Base-by-base conservation (phyloP, 2,797 vertebrate genomes). In the Cyclura pinguis region DNA sequence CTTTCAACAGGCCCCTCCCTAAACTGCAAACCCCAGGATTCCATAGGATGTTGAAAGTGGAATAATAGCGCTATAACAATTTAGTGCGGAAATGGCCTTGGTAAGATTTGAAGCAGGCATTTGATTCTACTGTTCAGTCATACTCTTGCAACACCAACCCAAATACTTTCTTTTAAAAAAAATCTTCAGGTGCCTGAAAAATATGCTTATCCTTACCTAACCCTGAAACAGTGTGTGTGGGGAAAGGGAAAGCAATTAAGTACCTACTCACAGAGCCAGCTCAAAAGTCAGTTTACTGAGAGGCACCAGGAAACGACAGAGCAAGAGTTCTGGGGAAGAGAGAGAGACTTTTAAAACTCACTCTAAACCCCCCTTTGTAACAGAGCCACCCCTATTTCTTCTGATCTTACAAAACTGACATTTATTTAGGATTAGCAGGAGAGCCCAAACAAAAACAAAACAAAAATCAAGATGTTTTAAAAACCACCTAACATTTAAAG, bases 391-490 rank as follows among this genome's bases (percentile, higher is more conserved):
- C 0, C 3, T 2, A 8, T 38, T 93, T 64, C 73, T 91, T 94
- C 92, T 95, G 92, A 96, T 95, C 91, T 94, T 91, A 86, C 20
- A 91, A 93, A 94, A 86, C 89, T 0, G 0, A 74, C 86, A 93
- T 94, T 95, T 94, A 84, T 89, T 52, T 13, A 88, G 89, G 90
- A 94, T 95, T 95, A 94, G 91, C 24, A 86, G 89, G 91, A 47
- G 94, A 95, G 92, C 93, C 90, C 88, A 62, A 89, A 32, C 57
- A 89, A 73, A 90, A 78, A 76, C 20, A 89, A 89, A 78, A 80
- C 22, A 77, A 92, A 88, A 74, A 81, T 90, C 89, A 92, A 88
- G 88, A 50, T 20, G 35, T 76, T 93, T 94, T 92, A 29, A 83
- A 62, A 83, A 22, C 35, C 80, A 55, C 74, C 32, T 24, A 85